These are phyloP conservation scores for Nerophis ophidion DNA, from an alignment of 2,113 vertebrate genomes.

Conservation along the genomic window DNA sequence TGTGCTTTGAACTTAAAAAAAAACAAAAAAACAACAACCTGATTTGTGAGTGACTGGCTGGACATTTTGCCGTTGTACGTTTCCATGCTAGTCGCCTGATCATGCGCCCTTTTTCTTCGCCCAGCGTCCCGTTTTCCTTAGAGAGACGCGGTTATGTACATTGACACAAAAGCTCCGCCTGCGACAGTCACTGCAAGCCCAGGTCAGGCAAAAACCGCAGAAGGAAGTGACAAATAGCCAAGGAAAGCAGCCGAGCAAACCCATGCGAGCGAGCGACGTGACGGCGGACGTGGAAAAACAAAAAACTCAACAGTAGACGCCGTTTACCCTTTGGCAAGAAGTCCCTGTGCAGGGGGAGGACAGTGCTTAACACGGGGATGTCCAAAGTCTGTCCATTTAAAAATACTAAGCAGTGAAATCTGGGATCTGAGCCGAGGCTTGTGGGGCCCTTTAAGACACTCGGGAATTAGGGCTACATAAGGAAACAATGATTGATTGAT, in stretches of 20 bases:
- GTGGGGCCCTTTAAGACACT: too few relatives aligned
- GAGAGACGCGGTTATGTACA: conserved; percentile 45
- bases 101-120: conserved; percentile 62
- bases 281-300: conserved; percentile 76
- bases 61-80: conserved; percentile 48
- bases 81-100: conserved; percentile 44
- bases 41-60: conserved; percentile 60
- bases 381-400: too few relatives aligned
- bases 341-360: conserved; percentile 68
- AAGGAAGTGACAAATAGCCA: conserved; percentile 77
- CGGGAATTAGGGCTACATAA: too few relatives aligned
- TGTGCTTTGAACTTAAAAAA: conserved; percentile 59
- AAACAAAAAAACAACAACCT: conserved; percentile 46
- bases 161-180: conserved; percentile 61
- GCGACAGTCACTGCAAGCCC: conserved; percentile 73
- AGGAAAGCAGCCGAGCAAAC: conserved; percentile 80
- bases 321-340: conserved; percentile 91
- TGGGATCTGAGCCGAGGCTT: too few relatives aligned
- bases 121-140: conserved; percentile 27
- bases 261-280: conserved; percentile 86
- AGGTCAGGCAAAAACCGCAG: conserved; percentile 65
- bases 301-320: conserved; percentile 67
- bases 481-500: too few relatives aligned
- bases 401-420: too few relatives aligned
- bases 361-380: conserved; percentile 73